Evolutionary conservation across 2,888 invertebrate species (phyloP).

Genomic region (Alentia gelatinosa): DNA sequence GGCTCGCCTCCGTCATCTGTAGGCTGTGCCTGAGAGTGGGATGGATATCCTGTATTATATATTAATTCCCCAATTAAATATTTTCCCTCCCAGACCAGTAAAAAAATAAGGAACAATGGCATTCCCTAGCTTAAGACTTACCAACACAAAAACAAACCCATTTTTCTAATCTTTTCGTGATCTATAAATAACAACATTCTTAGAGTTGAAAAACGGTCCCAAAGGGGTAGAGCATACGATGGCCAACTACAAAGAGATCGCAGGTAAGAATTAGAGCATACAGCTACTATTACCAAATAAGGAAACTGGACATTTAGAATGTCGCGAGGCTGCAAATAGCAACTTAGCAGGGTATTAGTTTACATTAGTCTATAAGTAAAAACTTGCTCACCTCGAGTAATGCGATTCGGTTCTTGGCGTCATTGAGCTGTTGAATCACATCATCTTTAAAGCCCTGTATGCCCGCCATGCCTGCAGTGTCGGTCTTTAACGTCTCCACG

Average conservation of each 20-base stretch:
- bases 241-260: no score
- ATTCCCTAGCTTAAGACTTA: no score
- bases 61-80: not conserved
- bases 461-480: not conserved
- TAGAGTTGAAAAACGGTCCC: no score
- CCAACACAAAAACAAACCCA: no score
- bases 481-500: conserved; percentile 48
- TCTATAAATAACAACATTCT: no score
- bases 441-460: not conserved
- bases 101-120: no score
- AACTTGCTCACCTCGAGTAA: not conserved
- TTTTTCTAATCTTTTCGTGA: no score
- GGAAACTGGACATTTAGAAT: not conserved
- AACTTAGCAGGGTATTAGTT: not conserved
- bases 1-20: not conserved
- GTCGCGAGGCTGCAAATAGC: no score
- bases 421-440: not conserved
- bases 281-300: not conserved
- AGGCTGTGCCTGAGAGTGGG: not conserved
- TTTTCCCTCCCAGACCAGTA: no score
- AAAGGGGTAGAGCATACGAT: no score
- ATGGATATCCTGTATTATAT: not conserved
- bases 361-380: not conserved
- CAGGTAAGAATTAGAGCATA: no score
- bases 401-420: not conserved